phyloP scores from a whole-genome alignment of 2,797 vertebrate genomes.

The Esox lucius region DNA sequence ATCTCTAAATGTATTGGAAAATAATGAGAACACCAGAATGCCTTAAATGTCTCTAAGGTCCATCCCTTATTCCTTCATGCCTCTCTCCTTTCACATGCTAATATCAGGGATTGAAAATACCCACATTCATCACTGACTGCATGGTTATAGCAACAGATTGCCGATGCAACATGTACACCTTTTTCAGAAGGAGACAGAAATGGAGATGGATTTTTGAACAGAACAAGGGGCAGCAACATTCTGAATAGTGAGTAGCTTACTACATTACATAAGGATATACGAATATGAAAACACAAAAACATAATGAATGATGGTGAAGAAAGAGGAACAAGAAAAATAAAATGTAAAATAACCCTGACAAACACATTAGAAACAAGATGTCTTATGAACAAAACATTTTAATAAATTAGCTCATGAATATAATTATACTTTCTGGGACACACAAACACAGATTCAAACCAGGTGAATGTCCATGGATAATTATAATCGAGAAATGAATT shows the following conservation, averaged over 20 bases:
- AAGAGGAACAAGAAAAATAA: too few species aligned
- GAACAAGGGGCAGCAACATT: too few species aligned
- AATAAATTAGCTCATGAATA: not conserved
- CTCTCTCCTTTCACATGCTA: slow-evolving; percentile 17
- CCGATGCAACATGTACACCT: not conserved
- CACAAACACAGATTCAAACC: not conserved
- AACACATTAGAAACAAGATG: not conserved
- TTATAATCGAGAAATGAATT: slow-evolving; percentile 18
- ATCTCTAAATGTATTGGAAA: not conserved
- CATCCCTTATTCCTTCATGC: slow-evolving; percentile 12
- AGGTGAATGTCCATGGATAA: not conserved
- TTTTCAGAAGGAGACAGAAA: not conserved
- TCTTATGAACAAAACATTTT: not conserved
- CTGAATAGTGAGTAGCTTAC: too few species aligned
- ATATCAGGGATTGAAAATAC: not conserved
- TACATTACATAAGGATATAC: too few species aligned
- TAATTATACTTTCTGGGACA: not conserved
- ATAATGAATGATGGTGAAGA: too few species aligned
- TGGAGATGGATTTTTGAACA: not conserved
- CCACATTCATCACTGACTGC: not conserved
- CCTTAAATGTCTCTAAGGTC: slow-evolving; percentile 5
- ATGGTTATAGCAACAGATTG: not conserved
- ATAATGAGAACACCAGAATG: slow-evolving; percentile 13
- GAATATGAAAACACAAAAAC: too few species aligned
- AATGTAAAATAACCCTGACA: too few species aligned